Evolutionary conservation across 2,797 vertebrate genomes (phyloP).

Genomic region (Sphaeramia orbicularis): DNA sequence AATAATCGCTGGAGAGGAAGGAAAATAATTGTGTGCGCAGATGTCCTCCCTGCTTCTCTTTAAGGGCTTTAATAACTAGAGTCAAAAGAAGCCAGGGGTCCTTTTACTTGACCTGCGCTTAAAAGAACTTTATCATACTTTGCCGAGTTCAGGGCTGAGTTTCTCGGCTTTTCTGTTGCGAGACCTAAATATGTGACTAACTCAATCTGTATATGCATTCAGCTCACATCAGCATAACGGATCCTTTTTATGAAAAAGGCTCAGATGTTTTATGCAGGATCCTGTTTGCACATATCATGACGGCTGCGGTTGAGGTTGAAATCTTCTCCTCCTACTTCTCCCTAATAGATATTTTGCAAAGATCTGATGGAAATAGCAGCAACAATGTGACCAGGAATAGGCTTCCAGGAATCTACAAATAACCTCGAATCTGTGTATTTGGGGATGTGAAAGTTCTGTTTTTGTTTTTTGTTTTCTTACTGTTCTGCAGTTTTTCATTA

Average conservation of each 20-base stretch:
- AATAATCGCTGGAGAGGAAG: slow-evolving; percentile 55
- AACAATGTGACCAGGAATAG: slow-evolving; percentile 49
- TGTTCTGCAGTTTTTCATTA: slow-evolving; percentile 21
- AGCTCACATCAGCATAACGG: slow-evolving; percentile 54
- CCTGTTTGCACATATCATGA: slow-evolving; percentile 37
- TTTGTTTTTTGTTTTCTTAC: too few relatives aligned
- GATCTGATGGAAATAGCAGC: slow-evolving; percentile 45
- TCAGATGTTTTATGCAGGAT: slow-evolving; percentile 16
- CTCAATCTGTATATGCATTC: slow-evolving; percentile 41
- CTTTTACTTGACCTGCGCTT: slow-evolving; percentile 62
- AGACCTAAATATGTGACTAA: slow-evolving; percentile 41
- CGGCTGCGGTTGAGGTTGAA: slow-evolving; percentile 30
- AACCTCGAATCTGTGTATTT: slow-evolving; percentile 27
- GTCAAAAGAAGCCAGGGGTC: slow-evolving; percentile 43
- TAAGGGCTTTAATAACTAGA: slow-evolving; percentile 68
- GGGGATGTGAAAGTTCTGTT: slow-evolving; percentile 16
- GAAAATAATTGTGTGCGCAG: slow-evolving; percentile 57
- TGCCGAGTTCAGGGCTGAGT: slow-evolving; percentile 46
- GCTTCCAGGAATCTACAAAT: slow-evolving; percentile 43
- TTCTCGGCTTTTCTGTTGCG: slow-evolving; percentile 40
- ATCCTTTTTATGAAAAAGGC: slow-evolving; percentile 50
- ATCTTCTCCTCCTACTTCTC: slow-evolving; percentile 18
- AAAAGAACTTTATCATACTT: slow-evolving; percentile 55
- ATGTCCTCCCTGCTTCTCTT: slow-evolving; percentile 65
- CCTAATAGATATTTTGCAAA: slow-evolving; percentile 36